Evolutionary conservation across 2,113 vertebrate genomes (phyloP).

Genomic region (Herpetotheres cachinnans): DNA sequence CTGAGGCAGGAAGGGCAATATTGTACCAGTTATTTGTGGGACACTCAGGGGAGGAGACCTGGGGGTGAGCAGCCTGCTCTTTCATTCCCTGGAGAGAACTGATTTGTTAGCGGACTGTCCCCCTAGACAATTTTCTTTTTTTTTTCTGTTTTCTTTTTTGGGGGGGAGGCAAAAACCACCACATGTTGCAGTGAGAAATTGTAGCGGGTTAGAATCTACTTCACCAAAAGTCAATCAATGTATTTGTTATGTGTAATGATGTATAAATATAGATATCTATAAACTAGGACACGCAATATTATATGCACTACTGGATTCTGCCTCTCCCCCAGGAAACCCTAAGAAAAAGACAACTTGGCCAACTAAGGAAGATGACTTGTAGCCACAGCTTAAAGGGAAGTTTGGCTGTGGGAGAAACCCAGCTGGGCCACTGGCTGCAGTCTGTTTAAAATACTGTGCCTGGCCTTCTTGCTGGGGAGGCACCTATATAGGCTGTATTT

Average conservation of each 20-base stretch:
- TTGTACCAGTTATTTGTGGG: not conserved
- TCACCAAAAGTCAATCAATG: not conserved
- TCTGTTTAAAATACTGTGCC: not conserved
- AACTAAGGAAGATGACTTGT: not conserved
- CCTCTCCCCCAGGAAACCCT: not conserved
- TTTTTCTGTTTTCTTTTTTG: not conserved
- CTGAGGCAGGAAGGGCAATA: not conserved
- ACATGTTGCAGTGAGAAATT: not conserved
- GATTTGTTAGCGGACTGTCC: not conserved
- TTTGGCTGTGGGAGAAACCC: not conserved
- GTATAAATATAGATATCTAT: not conserved
- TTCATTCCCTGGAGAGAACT: not conserved
- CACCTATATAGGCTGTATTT: not conserved
- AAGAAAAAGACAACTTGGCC: not conserved
- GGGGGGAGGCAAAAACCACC: not conserved
- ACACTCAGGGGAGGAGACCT: not conserved
- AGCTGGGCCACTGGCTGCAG: not conserved
- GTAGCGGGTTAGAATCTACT: fast-evolving
- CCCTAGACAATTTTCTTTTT: not conserved
- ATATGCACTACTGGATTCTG: not conserved
- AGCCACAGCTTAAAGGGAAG: not conserved
- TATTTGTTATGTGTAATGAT: not conserved
- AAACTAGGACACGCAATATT: not conserved
- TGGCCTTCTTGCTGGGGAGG: not conserved
- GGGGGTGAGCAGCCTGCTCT: not conserved